Percentiles rank a stretch among this genome's conserved stretches.
Evolutionary conservation across 1,140 invertebrate genomes (phyloP).

Genomic region (Riptortus pedestris): DNA sequence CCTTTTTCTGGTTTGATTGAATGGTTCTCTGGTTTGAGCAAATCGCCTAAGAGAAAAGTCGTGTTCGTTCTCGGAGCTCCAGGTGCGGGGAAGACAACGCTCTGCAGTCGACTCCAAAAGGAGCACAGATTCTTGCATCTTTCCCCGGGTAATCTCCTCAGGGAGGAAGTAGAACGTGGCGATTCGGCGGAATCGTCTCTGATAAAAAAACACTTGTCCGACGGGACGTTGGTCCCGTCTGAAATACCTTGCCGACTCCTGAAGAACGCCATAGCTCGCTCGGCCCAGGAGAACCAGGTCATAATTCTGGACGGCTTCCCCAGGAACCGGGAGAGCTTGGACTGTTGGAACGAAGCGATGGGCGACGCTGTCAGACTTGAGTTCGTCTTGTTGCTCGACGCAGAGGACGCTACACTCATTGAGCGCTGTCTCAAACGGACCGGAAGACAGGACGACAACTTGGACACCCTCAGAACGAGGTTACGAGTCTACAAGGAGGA

Average conservation of each 20-base stretch:
- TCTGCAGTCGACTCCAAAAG: not conserved
- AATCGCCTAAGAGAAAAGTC: not conserved
- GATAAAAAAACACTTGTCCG: not conserved
- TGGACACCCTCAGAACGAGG: not conserved
- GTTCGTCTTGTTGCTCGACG: not conserved
- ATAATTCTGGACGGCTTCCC: not conserved
- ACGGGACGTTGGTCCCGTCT: not conserved
- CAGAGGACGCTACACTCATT: not conserved
- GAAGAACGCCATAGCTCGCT: too few relatives aligned
- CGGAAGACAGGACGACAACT: not conserved
- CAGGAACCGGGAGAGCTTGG: not conserved
- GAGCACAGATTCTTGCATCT: not conserved
- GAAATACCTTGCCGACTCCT: not conserved
- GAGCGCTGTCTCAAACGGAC: not conserved
- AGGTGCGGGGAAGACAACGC: not conserved
- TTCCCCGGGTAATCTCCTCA: not conserved
- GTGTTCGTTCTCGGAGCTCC: not conserved
- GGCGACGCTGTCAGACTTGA: not conserved
- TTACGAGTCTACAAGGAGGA: not conserved
- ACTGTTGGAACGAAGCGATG: not conserved
- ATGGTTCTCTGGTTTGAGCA: too few relatives aligned
- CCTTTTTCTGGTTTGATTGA: too few relatives aligned
- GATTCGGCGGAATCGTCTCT: not conserved
- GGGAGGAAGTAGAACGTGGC: not conserved
- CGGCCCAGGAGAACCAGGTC: not conserved